Evolutionary conservation across 1,140 invertebrate genomes (phyloP).

Genomic region (Cylas formicarius): DNA sequence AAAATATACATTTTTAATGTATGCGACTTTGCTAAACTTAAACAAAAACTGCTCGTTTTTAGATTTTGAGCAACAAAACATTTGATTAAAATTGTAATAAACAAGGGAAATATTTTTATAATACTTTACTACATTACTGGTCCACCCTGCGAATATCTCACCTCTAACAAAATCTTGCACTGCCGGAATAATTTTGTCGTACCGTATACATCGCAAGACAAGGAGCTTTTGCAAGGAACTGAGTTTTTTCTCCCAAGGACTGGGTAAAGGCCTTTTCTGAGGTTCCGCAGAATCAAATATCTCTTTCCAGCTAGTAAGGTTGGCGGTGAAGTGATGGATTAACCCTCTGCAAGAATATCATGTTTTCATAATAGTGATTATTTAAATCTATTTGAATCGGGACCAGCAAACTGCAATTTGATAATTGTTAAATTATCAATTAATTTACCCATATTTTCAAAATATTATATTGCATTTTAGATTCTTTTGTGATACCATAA

Average conservation of each 20-base stretch:
- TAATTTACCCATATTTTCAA: neutral
- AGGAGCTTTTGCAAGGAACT: slow-evolving; percentile 68
- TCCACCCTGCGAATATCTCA: no score
- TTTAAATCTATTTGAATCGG: neutral
- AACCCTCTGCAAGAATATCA: slow-evolving; percentile 50
- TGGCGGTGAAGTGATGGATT: slow-evolving; percentile 49
- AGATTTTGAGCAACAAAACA: no score
- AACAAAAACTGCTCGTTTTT: no score
- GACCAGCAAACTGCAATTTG: neutral
- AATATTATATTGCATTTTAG: neutral
- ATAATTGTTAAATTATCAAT: no score
- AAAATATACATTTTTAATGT: no score
- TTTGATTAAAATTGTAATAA: no score
- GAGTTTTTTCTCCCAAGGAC: slow-evolving; percentile 58
- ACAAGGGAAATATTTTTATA: no score
- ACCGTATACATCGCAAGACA: slow-evolving; percentile 72
- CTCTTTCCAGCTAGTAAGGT: slow-evolving; percentile 62
- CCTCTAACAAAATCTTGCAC: slow-evolving; percentile 68
- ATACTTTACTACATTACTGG: no score
- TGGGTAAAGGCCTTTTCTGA: slow-evolving; percentile 58
- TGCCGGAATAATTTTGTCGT: slow-evolving; percentile 83
- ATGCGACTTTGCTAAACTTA: no score
- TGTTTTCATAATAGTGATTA: neutral
- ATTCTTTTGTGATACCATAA: neutral
- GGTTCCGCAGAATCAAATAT: slow-evolving; percentile 67